These are phyloP conservation scores for Nymphalis c-album DNA, from an alignment of 2,888 invertebrate genomes.

Conservation along the genomic window DNA sequence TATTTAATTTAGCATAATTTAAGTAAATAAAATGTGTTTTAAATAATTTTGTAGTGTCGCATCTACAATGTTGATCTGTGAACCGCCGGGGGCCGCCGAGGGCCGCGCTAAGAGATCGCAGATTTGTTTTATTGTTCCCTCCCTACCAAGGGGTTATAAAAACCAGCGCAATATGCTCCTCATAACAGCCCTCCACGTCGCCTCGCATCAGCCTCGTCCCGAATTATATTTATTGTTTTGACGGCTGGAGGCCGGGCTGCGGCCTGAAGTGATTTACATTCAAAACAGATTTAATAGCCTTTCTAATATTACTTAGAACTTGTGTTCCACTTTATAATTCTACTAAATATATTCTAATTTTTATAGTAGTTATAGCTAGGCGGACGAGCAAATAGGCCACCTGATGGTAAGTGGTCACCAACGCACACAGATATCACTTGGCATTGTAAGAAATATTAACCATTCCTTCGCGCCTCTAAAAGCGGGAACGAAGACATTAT, in stretches of 20 bases:
- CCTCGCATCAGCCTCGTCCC: slow-evolving; percentile 44
- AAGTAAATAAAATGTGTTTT: no score
- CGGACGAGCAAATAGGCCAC: no score
- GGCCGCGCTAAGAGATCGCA: slow-evolving; percentile 49
- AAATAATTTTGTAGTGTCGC: neutral
- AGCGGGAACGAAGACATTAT: no score
- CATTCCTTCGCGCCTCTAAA: no score
- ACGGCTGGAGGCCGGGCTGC: slow-evolving; percentile 36
- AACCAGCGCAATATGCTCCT: slow-evolving; percentile 65
- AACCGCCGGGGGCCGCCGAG: slow-evolving; percentile 39
- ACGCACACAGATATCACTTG: no score
- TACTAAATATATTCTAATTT: no score
- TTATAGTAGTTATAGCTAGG: no score
- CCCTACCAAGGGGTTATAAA: slow-evolving; percentile 46
- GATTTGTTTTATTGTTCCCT: slow-evolving; percentile 57
- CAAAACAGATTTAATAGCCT: slow-evolving; percentile 5
- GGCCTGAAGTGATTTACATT: slow-evolving; percentile 8
- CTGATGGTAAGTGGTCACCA: no score
- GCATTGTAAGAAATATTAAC: no score
- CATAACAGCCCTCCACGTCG: slow-evolving; percentile 49
- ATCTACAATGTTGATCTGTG: slow-evolving; percentile 41
- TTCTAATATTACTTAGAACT: neutral
- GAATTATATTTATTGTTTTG: slow-evolving; percentile 59
- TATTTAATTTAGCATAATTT: no score
- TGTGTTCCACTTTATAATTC: no score